A percentile compares a stretch with the other conserved stretches of the same genome.
Evolutionary conservation across 2,113 vertebrate species (phyloP).

Genomic region (Chinchilla lanigera): DNA sequence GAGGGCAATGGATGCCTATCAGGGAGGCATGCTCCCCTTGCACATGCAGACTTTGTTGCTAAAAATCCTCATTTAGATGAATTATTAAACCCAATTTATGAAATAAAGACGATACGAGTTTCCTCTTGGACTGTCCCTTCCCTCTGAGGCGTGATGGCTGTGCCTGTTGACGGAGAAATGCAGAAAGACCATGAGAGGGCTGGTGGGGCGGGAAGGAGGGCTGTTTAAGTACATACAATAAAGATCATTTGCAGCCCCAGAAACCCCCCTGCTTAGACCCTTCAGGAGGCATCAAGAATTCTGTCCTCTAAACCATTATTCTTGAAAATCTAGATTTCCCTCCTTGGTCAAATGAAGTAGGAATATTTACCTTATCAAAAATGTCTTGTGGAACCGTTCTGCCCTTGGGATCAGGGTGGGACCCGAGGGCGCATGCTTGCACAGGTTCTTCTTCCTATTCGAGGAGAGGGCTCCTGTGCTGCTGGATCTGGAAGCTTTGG

Average conservation of each 20-base stretch:
- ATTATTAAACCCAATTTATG: slow-evolving; percentile 74
- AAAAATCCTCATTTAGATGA: slow-evolving; percentile 76
- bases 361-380: not conserved
- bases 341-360: not conserved
- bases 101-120: slow-evolving; percentile 61
- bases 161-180: not conserved
- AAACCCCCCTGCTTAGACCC: not conserved
- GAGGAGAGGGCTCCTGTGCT: not conserved
- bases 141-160: not conserved
- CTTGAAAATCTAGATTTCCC: not conserved
- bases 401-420: not conserved
- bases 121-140: slow-evolving; percentile 45
- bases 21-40: slow-evolving; percentile 43
- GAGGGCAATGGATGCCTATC: slow-evolving; percentile 32
- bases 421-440: not conserved
- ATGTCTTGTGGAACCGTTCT: not conserved
- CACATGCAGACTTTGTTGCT: slow-evolving; percentile 70
- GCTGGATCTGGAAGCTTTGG: too few relatives aligned
- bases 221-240: not conserved
- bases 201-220: not conserved
- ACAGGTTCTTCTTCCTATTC: not conserved
- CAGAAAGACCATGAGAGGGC: not conserved
- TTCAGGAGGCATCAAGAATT: not conserved
- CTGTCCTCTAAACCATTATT: not conserved
- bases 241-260: not conserved